These are phyloP conservation scores for Gymnoscopelus braueri DNA, from an alignment of 2,797 vertebrate species.

Conservation along the genomic window DNA sequence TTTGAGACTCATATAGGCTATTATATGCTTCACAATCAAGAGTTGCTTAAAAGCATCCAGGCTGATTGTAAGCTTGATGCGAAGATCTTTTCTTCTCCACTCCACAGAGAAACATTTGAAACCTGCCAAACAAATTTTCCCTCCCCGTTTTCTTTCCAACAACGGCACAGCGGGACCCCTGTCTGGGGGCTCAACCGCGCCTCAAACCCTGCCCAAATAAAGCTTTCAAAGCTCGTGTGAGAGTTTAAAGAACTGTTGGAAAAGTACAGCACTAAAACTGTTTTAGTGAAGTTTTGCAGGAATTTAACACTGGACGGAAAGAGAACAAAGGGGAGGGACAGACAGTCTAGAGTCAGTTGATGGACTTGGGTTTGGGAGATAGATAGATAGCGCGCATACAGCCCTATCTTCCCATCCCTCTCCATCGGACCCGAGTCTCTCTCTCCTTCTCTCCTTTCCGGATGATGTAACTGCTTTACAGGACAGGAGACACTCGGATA, in stretches of 20 bases:
- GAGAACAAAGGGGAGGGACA: conserved; percentile 68
- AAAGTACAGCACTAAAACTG: conserved; percentile 28
- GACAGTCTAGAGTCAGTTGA: conserved; percentile 51
- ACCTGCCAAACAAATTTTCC: conserved; percentile 50
- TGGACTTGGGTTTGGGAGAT: conserved; percentile 52
- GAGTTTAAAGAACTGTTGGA: conserved; percentile 5
- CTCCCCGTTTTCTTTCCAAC: conserved; percentile 56
- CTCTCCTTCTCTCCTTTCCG: conserved; percentile 39
- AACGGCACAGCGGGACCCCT: conserved; percentile 67
- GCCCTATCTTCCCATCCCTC: conserved; percentile 62
- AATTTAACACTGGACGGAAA: conserved; percentile 35
- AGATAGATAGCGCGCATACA: conserved; percentile 64
- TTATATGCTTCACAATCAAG: background rate
- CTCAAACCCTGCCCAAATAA: conserved; percentile 40
- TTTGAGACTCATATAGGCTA: no score
- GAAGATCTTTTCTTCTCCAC: conserved; percentile 28
- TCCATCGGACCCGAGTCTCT: conserved; percentile 29
- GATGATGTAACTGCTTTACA: conserved; percentile 73
- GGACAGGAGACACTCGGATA: conserved; percentile 37
- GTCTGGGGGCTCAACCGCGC: conserved; percentile 64
- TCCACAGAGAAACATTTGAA: conserved; percentile 56
- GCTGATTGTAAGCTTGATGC: conserved; percentile 21
- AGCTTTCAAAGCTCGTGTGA: conserved; percentile 9
- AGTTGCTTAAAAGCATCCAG: background rate
- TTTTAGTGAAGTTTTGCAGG: conserved; percentile 40